phyloP scores from a whole-genome alignment of 2,797 vertebrate genomes.

The Borostomias antarcticus region DNA sequence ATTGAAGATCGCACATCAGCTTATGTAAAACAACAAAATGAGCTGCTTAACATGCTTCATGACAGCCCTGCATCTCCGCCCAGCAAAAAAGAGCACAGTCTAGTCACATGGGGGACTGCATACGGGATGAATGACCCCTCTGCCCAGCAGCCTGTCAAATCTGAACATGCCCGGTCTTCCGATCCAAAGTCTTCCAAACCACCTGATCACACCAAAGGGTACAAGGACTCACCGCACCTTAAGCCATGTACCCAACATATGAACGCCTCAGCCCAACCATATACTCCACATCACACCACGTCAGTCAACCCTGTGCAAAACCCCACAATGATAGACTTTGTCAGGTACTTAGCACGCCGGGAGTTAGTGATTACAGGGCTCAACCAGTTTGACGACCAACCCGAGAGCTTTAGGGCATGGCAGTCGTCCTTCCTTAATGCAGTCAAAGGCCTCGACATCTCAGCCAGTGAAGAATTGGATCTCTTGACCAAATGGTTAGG shows the following conservation, averaged over 20 bases:
- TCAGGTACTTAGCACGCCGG: slow-evolving; percentile 12
- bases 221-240: no score
- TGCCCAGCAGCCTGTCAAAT: no score
- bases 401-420: slow-evolving; percentile 11
- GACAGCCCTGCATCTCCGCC: not conserved
- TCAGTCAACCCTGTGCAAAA: no score
- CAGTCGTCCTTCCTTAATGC: not conserved
- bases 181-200: no score
- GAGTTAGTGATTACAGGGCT: slow-evolving; percentile 13
- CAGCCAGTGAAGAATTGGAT: slow-evolving; percentile 17
- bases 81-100: not conserved
- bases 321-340: not conserved
- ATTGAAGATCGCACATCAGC: slow-evolving; percentile 2
- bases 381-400: slow-evolving; percentile 11
- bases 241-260: no score
- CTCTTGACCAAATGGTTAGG: slow-evolving; percentile 30
- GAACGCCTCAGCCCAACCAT: no score
- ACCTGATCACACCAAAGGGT: no score
- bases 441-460: not conserved
- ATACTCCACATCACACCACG: no score
- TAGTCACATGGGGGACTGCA: not conserved
- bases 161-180: no score
- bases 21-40: not conserved
- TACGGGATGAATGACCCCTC: no score
- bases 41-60: no score